Evolutionary conservation across 2,797 vertebrate genomes (phyloP), one percentile per base, ranked within the genome.

Genomic region (Pangasius macronema): DNA sequence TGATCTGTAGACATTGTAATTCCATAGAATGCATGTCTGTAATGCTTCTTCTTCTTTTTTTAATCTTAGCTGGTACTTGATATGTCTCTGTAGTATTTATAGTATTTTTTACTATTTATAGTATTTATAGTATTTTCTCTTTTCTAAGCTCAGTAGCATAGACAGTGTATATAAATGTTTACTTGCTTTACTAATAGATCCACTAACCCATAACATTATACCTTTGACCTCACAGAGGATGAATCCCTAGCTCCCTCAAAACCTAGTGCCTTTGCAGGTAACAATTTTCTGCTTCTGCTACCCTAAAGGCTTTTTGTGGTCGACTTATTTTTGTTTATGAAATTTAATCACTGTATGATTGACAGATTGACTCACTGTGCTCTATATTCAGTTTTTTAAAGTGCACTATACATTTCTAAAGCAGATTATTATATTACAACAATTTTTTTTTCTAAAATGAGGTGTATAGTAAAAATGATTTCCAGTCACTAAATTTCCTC

Each of bases 171-270:
- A 22, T 72, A 57, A 79, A 84, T 39, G 2, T 27, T 85, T 82
- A 42, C 59, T 85, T 86, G 61, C 73, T 87, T 36, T 55, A 90
- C 86, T 91, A 91, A 90, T 87, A 75, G 39, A 42, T 57, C 70
- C 77, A 95, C 96, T 98, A 98, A 98, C 95, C 89, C 92, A 93
- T 95, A 95, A 96, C 94, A 91, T 93, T 94, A 96, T 93, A 96
- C 93, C 84, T 87, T 81, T 96, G 94, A 95, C 95, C 94, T 96
- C 96, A 95, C 97, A 99, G 98, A 95, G 92, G 94, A 97, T 94
- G 95, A 95, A 91, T 95, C 95, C 92, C 93, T 95, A 90, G 82
- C 95, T 95, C 96, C 97, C 87, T 96, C 97, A 97, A 95, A 97
- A 90, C 96, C 95, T 96, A 96, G 94, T 94, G 93, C 93, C 92